Conservation (phyloP, 2,797 vertebrate genomes). For the Enteromius radiatus region DNA sequence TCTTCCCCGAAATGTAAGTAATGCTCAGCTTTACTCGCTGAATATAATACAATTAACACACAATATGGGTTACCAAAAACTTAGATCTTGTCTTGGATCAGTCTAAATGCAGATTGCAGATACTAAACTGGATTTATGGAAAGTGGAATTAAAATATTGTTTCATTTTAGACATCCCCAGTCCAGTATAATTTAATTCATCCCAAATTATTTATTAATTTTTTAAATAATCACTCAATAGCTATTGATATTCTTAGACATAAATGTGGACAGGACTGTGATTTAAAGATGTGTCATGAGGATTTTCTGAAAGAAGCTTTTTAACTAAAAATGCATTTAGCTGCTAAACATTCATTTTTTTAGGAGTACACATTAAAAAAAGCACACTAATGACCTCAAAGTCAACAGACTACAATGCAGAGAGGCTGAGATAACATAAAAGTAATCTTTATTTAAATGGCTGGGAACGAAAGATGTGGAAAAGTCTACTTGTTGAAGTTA, state of each 20-base stretch:
- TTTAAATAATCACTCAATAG: too few relatives aligned
- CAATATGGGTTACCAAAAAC: background rate
- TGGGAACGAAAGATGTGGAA: conserved; percentile 66
- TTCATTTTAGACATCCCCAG: background rate
- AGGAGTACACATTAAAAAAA: background rate
- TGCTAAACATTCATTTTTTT: background rate
- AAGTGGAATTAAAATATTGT: background rate
- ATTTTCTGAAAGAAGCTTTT: background rate
- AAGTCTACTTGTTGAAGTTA: conserved; percentile 61
- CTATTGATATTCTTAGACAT: background rate
- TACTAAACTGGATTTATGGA: background rate
- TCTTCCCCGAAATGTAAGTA: background rate
- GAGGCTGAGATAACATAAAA: conserved; percentile 72
- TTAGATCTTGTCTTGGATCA: background rate
- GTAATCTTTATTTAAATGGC: conserved; percentile 78
- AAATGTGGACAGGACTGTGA: background rate
- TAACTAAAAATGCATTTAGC: background rate
- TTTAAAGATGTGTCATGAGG: background rate
- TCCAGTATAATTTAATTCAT: too few relatives aligned
- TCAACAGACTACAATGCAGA: conserved; percentile 41
- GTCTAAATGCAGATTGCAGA: background rate
- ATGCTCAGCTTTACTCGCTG: background rate
- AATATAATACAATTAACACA: background rate
- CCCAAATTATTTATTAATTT: too few relatives aligned
- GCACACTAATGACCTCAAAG: background rate